A percentile compares a stretch with the other conserved stretches of the same genome.
These are phyloP conservation scores for Dicentrarchus labrax DNA, from an alignment of 2,113 vertebrate genomes.

Conservation along the genomic window DNA sequence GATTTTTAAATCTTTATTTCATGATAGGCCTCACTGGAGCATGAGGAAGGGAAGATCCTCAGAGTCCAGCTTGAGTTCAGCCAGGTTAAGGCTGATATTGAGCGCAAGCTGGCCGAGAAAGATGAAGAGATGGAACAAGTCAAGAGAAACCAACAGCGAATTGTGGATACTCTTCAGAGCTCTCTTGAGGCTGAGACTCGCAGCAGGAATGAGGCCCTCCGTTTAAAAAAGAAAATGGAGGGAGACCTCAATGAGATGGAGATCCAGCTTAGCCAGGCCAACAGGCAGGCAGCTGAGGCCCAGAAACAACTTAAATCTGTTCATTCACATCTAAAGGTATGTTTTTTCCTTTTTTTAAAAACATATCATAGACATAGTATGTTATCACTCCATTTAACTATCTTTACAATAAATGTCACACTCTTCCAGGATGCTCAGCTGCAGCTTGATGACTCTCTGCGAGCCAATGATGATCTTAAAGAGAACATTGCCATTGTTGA, in stretches of 20 bases:
- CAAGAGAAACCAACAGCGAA: constrained; percentile 90
- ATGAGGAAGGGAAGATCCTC: constrained; percentile 94
- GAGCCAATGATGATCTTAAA: constrained; percentile 60
- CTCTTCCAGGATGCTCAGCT: not conserved
- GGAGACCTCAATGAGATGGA: constrained; percentile 86
- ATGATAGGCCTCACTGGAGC: constrained; percentile 89
- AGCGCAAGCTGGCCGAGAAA: constrained; percentile 90
- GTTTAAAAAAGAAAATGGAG: constrained; percentile 86
- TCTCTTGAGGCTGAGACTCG: constrained; percentile 91
- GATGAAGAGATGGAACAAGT: constrained; percentile 93
- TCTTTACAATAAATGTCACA: constrained; percentile 24
- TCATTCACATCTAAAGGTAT: constrained; percentile 72
- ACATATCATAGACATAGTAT: not conserved
- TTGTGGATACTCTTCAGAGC: constrained; percentile 90
- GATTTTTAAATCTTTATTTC: not conserved
- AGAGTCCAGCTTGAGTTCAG: constrained; percentile 90
- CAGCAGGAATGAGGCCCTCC: constrained; percentile 89
- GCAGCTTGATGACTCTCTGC: not conserved
- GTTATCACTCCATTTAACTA: not conserved
- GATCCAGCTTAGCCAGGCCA: constrained; percentile 86
- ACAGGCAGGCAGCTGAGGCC: constrained; percentile 81
- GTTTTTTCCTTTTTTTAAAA: not conserved
- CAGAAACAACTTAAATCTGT: constrained; percentile 82
- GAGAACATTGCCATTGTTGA: constrained; percentile 81
- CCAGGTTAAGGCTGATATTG: constrained; percentile 90